Conservation (phyloP, 2,113 vertebrate species). For the Pterocles gutturalis region DNA sequence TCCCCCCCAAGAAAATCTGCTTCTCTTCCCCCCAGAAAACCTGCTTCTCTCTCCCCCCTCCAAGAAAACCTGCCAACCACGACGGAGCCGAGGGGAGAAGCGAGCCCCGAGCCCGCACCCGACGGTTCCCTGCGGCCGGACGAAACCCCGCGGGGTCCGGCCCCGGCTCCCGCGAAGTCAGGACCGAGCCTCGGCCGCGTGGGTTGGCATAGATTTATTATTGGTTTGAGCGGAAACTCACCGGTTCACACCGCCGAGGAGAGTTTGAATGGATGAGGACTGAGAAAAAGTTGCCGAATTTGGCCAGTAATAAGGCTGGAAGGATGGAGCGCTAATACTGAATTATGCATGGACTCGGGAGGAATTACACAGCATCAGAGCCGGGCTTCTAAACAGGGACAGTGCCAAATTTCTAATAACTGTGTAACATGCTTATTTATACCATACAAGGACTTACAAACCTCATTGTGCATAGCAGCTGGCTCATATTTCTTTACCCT, state of each 20-base stretch:
- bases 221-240: constrained; percentile 23
- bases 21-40: not conserved
- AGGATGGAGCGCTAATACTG: not conserved
- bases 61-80: not conserved
- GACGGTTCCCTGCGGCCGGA: not conserved
- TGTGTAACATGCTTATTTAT: constrained; percentile 68
- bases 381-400: constrained; percentile 16
- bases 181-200: not conserved
- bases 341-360: not conserved
- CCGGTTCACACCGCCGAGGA: not conserved
- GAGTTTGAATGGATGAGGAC: constrained; percentile 12
- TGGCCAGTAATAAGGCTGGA: not conserved
- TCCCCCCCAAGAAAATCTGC: not conserved
- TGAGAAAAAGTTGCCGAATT: constrained; percentile 36
- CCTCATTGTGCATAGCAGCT: constrained; percentile 62
- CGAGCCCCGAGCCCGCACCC: not conserved
- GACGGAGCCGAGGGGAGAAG: not conserved
- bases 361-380: constrained; percentile 21
- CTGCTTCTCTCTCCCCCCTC: not conserved
- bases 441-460: constrained; percentile 70
- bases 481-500: constrained; percentile 59
- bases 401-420: constrained; percentile 59
- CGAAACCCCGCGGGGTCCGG: not conserved
- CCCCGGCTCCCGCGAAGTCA: not conserved
- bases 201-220: not conserved